phyloP scores from a whole-genome alignment of 2,113 vertebrate species.

The Nesoenas mayeri region DNA sequence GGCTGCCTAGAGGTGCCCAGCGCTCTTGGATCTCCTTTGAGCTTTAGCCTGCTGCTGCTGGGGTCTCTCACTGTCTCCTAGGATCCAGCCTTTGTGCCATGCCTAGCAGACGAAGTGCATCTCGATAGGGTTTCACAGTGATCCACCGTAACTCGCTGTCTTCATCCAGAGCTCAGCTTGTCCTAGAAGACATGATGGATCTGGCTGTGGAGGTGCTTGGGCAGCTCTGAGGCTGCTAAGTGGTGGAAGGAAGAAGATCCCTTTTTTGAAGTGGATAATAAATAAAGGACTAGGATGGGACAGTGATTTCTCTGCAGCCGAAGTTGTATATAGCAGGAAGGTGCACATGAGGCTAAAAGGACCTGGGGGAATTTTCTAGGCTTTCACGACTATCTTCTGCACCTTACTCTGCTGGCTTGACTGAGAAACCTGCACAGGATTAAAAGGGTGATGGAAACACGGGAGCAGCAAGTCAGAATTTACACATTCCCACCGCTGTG shows the following conservation, averaged over 20 bases:
- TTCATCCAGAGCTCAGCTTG: not conserved
- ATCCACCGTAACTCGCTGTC: not conserved
- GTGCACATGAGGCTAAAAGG: not conserved
- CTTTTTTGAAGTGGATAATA: not conserved
- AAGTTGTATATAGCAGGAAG: not conserved
- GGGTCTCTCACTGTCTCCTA: not conserved
- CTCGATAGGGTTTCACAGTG: not conserved
- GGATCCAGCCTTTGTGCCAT: rapidly evolving
- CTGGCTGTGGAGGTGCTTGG: rapidly evolving
- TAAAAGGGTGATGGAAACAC: not conserved
- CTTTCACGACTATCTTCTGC: not conserved
- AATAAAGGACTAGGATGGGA: not conserved
- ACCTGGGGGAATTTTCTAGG: not conserved
- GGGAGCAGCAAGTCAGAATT: not conserved
- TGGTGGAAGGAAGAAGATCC: not conserved
- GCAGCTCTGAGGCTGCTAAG: not conserved
- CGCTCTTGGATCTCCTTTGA: not conserved
- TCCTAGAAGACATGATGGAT: rapidly evolving
- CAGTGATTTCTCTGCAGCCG: not conserved
- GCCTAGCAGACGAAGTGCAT: rapidly evolving
- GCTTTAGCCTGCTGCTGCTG: not conserved
- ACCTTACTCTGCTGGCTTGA: not conserved
- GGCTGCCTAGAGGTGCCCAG: not conserved
- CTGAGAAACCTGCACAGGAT: not conserved
- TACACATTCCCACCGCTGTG: rapidly evolving